Percentiles rank a stretch among this genome's conserved stretches.
These are phyloP conservation scores for Corythucha ciliata DNA, from an alignment of 2,888 invertebrate species.

Conservation along the genomic window DNA sequence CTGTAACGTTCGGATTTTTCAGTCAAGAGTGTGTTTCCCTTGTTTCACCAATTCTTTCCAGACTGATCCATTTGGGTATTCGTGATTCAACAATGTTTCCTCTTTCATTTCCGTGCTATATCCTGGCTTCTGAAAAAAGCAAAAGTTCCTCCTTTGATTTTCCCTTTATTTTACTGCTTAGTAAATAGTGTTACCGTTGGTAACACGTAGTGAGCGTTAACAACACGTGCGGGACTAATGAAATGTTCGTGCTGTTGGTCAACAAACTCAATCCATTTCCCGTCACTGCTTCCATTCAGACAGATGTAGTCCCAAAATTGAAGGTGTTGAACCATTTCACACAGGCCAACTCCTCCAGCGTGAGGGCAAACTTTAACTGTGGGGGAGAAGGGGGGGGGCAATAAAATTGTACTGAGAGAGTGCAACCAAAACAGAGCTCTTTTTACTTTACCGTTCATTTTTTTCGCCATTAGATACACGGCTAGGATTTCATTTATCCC, in stretches of 20 bases:
- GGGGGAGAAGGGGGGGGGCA: constrained; percentile 31
- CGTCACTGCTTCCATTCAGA: constrained; percentile 59
- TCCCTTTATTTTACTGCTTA: background rate
- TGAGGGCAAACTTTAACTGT: constrained; percentile 87
- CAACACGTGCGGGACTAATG: constrained; percentile 57
- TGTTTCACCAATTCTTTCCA: constrained; percentile 25
- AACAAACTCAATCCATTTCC: constrained; percentile 72
- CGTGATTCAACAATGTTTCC: constrained; percentile 56
- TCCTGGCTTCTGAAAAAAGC: constrained; percentile 55
- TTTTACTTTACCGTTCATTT: constrained; percentile 62
- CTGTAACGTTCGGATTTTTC: too few relatives aligned
- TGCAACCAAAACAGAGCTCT: background rate
- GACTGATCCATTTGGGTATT: constrained; percentile 64
- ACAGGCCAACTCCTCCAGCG: constrained; percentile 88
- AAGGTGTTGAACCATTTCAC: constrained; percentile 88
- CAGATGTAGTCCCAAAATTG: constrained; percentile 75
- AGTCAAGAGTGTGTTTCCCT: constrained; percentile 15
- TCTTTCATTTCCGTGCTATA: constrained; percentile 72
- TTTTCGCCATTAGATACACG: constrained; percentile 81
- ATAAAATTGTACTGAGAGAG: background rate
- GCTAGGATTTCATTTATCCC: constrained; percentile 80
- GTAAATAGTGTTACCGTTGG: constrained; percentile 51
- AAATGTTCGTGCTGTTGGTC: constrained; percentile 89
- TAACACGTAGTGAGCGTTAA: constrained; percentile 61
- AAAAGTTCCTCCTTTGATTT: too few relatives aligned